Conservation (phyloP, 2,797 vertebrate species). For the Leuciscus waleckii region DNA sequence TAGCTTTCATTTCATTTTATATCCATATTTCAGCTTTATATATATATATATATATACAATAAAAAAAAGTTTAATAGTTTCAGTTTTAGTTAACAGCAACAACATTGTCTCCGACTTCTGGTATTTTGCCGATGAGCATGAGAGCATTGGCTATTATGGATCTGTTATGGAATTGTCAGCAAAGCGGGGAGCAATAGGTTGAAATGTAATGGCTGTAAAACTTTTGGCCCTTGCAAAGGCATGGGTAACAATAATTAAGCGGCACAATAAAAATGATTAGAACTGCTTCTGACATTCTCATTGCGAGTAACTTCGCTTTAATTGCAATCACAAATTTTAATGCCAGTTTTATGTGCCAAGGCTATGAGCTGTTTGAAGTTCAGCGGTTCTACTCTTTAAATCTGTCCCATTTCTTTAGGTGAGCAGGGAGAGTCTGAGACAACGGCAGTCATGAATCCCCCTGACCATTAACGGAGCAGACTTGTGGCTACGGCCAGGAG, state of each 20-base stretch:
- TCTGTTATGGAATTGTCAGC: conserved; percentile 38
- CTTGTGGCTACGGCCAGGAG: conserved; percentile 71
- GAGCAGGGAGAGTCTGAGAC: conserved; percentile 62
- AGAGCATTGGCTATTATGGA: conserved; percentile 15
- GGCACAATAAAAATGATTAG: conserved; percentile 86
- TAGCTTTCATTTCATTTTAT: no score
- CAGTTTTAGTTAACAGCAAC: not conserved
- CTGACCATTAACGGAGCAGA: conserved; percentile 67
- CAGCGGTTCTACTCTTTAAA: conserved; percentile 84
- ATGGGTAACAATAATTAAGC: conserved; percentile 79
- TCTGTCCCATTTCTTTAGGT: conserved; percentile 77
- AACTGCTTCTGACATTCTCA: conserved; percentile 86
- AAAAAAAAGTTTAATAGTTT: not conserved
- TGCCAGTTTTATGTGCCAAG: conserved; percentile 85
- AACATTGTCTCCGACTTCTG: conserved; percentile 2
- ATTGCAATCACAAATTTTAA: conserved; percentile 89
- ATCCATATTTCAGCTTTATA: no score
- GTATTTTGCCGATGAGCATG: conserved; percentile 1
- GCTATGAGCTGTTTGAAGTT: conserved; percentile 87
- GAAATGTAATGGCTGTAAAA: conserved; percentile 79
- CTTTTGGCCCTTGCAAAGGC: conserved; percentile 74
- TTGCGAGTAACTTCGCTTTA: conserved; percentile 82
- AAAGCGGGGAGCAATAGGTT: conserved; percentile 73
- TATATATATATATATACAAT: no score
- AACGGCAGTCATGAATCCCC: conserved; percentile 55